Conservation (phyloP, 2,888 invertebrate species). For the Zygogramma bicolorata region DNA sequence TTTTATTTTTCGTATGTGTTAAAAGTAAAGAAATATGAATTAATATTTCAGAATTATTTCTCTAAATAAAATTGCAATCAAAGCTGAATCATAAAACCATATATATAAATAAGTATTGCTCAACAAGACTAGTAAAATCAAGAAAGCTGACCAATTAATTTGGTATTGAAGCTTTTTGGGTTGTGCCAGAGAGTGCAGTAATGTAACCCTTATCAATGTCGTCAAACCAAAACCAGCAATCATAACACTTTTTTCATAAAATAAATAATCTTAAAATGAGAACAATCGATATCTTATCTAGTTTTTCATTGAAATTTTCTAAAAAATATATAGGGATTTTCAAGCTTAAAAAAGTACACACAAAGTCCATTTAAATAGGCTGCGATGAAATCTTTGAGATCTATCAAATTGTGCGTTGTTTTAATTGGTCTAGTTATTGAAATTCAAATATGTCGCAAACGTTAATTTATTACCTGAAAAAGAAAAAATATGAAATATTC, state of each 20-base stretch:
- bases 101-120: background rate
- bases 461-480: conserved; percentile 36
- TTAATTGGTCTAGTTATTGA: conserved; percentile 47
- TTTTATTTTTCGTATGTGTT: conserved; percentile 16
- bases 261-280: conserved; percentile 3
- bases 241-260: conserved; percentile 9
- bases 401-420: conserved; percentile 18
- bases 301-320: conserved; percentile 2
- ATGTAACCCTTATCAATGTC: background rate
- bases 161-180: background rate
- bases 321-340: conserved; percentile 1
- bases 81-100: conserved; percentile 20
- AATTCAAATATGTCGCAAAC: conserved; percentile 50
- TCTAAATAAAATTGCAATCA: conserved; percentile 18
- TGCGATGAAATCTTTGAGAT: background rate
- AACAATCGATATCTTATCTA: conserved; percentile 14
- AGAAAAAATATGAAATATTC: too few relatives aligned
- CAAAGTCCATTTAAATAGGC: conserved; percentile 5
- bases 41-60: conserved; percentile 14
- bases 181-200: background rate
- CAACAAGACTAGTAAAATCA: background rate
- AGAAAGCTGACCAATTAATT: background rate
- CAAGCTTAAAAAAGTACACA: conserved; percentile 8
- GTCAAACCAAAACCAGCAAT: conserved; percentile 7
- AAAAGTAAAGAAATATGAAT: conserved; percentile 14